A percentile compares a stretch with the other conserved stretches of the same genome.
phyloP scores from a whole-genome alignment of 2,888 invertebrate species.

The Ceratothoa steindachneri region DNA sequence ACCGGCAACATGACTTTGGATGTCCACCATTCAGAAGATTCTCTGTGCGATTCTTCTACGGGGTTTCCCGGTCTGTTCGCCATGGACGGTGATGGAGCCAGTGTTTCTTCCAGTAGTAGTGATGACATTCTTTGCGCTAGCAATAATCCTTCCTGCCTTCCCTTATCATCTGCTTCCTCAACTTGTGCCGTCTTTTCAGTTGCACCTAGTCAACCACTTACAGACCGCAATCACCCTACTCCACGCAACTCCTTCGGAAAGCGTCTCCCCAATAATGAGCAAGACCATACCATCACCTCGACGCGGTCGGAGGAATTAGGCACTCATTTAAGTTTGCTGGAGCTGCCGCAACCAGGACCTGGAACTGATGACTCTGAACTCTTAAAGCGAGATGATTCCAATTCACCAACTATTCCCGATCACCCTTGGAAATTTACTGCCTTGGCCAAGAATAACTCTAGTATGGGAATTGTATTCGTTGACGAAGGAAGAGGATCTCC shows the following conservation, averaged over 20 bases:
- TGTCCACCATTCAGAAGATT: conserved; percentile 43
- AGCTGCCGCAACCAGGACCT: neutral
- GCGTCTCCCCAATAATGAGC: conserved; percentile 23
- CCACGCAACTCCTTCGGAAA: neutral
- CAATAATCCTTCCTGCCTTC: neutral
- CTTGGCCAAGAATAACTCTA: neutral
- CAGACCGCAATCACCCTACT: neutral
- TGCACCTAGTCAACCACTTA: neutral
- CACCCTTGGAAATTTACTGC: neutral
- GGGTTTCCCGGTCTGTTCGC: conserved; percentile 45
- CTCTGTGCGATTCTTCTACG: conserved; percentile 45
- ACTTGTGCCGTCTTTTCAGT: neutral
- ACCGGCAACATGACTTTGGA: conserved; percentile 45
- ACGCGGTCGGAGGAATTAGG: conserved; percentile 11
- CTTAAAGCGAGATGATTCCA: neutral
- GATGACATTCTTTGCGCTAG: conserved; percentile 27
- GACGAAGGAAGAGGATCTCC: neutral
- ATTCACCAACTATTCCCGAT: neutral
- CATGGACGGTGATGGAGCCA: conserved; percentile 46
- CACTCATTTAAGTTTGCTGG: neutral
- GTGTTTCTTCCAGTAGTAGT: conserved; percentile 44
- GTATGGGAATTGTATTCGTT: neutral
- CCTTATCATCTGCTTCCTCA: neutral
- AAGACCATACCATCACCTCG: conserved; percentile 38
- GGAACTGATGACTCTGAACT: neutral